phyloP scores from a whole-genome alignment of 2,888 invertebrate species.

The Cryptocheilus praepositus region DNA sequence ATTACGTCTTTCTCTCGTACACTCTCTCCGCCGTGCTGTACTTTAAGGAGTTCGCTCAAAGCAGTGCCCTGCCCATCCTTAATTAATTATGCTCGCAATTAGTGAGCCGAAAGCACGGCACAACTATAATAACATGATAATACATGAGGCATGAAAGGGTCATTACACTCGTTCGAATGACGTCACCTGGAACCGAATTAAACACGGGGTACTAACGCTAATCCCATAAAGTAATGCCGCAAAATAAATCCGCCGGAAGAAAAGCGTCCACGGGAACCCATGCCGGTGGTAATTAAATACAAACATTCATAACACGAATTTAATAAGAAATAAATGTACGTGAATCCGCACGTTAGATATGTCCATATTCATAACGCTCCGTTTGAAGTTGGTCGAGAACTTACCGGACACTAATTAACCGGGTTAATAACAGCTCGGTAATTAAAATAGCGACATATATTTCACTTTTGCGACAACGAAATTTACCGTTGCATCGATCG shows the following conservation, averaged over 20 bases:
- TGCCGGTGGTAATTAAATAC: too few relatives aligned
- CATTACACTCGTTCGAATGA: constrained; percentile 42
- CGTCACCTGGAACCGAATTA: constrained; percentile 30
- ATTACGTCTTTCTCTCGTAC: constrained; percentile 7
- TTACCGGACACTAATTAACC: too few relatives aligned
- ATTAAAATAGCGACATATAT: too few relatives aligned
- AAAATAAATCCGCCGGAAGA: constrained; percentile 29
- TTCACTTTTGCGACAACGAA: too few relatives aligned
- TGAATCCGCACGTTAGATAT: too few relatives aligned
- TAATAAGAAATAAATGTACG: too few relatives aligned
- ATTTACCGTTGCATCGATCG: too few relatives aligned
- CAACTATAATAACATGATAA: constrained; percentile 55
- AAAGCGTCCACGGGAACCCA: constrained; percentile 9
- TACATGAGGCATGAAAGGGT: constrained; percentile 48
- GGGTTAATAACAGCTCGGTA: too few relatives aligned
- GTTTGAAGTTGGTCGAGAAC: too few relatives aligned
- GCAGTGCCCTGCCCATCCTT: constrained; percentile 38
- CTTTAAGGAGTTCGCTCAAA: constrained; percentile 37
- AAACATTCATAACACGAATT: too few relatives aligned
- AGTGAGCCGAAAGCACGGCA: constrained; percentile 51
- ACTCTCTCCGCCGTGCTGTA: background rate
- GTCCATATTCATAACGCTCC: too few relatives aligned
- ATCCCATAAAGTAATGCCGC: too few relatives aligned
- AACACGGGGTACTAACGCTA: constrained; percentile 19
- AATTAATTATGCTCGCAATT: constrained; percentile 60